phyloP scores from a whole-genome alignment of 2,113 vertebrate species.

The Sander vitreus region DNA sequence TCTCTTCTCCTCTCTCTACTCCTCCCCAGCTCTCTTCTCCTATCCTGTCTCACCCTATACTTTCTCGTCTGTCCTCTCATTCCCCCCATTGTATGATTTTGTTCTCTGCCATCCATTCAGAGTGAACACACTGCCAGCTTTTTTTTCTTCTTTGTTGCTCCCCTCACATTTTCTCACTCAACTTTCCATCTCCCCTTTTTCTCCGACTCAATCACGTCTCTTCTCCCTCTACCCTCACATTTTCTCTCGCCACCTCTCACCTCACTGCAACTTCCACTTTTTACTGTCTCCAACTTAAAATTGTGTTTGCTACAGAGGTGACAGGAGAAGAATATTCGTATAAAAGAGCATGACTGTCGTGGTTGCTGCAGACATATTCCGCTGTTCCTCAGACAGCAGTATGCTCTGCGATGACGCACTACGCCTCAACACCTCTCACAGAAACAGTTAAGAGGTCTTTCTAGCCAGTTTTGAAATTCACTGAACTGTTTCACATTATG shows the following conservation, averaged over 20 bases:
- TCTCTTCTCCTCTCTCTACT: slow-evolving; percentile 28
- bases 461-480: slow-evolving; percentile 29
- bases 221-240: neutral
- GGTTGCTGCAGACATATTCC: slow-evolving; percentile 31
- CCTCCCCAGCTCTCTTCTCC: neutral
- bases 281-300: slow-evolving; percentile 44
- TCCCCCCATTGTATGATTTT: slow-evolving; percentile 27
- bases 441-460: slow-evolving; percentile 36
- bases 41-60: neutral
- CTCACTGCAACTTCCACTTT: slow-evolving; percentile 29
- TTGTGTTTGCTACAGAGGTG: slow-evolving; percentile 47
- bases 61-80: slow-evolving; percentile 13
- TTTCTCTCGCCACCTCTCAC: slow-evolving; percentile 36
- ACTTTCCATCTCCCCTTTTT: slow-evolving; percentile 21
- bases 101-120: slow-evolving; percentile 56
- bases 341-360: slow-evolving; percentile 15
- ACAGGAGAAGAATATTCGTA: slow-evolving; percentile 34
- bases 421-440: slow-evolving; percentile 18
- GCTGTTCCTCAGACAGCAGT: neutral
- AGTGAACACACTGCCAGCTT: slow-evolving; percentile 1
- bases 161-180: slow-evolving; percentile 37
- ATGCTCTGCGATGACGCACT: neutral
- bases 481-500: slow-evolving; percentile 52
- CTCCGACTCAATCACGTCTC: slow-evolving; percentile 8
- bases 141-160: neutral